Evolutionary conservation across 2,113 vertebrate species (phyloP), one percentile per base, ranked within the genome.

Genomic region (Tauraco erythrolophus): DNA sequence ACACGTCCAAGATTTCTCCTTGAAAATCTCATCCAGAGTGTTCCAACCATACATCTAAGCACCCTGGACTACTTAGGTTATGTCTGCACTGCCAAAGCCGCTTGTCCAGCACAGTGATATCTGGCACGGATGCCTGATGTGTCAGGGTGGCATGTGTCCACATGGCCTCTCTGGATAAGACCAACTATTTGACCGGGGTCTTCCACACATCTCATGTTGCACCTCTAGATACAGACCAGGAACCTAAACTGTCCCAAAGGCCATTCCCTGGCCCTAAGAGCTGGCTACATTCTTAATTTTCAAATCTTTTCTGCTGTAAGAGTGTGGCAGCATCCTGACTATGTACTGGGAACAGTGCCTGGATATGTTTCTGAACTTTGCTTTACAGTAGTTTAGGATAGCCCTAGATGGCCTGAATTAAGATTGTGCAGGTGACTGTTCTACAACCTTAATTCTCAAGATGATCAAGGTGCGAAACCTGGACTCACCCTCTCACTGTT

Each of bases 141-240:
- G 58, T 81, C 41, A 66, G 28, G 2, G 22, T 56, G 53, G 8
- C 3, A 76, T 69, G 16, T 31, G 30, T 10, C 28, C 48, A 17
- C 8, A 9, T 35, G 11, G 19, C 2, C 19, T 69, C 33, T 85
- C 65, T 76, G 45, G 9, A 60, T 71, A 51, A 60, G 37, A 68
- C 2, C 1, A 2, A 14, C 9, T 23, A 24, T 70, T 65, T 1
- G 0, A 48, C 27, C 18, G 51, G 14, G 3, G 2, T 56, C 13
- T 74, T 45, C 68, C 58, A 1, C 13, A 12, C 39, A 27, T 51
- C 69, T 68, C 60, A 51, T 16, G 4, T 60, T 6, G 1, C 39
- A 56, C 21, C 5, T 68, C 58, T 65, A 56, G 23, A 17, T 35
- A 68, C 6, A 53, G 28, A 27, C 4, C 35, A 41, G 25, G 7